These are phyloP conservation scores for Dryas iulia DNA, from an alignment of 1,140 invertebrate species.

Conservation along the genomic window DNA sequence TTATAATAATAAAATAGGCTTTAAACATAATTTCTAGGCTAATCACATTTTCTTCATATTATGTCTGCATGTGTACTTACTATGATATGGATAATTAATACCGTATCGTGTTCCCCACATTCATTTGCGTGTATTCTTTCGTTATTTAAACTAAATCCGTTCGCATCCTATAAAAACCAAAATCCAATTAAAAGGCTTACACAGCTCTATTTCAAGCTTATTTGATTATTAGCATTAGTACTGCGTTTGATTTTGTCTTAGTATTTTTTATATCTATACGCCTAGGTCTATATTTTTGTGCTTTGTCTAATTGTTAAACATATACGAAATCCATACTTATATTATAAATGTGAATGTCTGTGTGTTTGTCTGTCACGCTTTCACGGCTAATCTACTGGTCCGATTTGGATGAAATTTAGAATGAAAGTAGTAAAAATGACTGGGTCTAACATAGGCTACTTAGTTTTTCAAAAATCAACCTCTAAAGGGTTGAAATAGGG, in stretches of 20 bases:
- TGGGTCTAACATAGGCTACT: no score
- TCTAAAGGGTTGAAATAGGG: no score
- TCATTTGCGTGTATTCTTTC: slow-evolving; percentile 6
- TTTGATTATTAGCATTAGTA: not conserved
- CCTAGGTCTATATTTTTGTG: not conserved
- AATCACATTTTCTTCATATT: not conserved
- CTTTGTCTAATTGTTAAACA: no score
- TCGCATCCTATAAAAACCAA: slow-evolving; percentile 10
- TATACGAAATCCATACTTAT: no score
- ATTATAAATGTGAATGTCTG: no score
- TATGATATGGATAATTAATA: not conserved
- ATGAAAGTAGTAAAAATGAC: no score
- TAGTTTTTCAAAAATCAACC: no score
- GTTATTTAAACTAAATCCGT: slow-evolving; percentile 6
- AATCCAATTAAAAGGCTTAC: slow-evolving; percentile 14
- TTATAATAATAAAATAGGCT: no score
- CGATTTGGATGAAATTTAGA: no score
- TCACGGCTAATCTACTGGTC: no score
- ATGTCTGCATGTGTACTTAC: not conserved
- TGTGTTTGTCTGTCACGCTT: no score
- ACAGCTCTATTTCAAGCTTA: not conserved
- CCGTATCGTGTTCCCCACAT: not conserved
- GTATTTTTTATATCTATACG: not conserved
- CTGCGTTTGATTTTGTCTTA: not conserved
- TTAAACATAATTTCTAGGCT: not conserved